Evolutionary conservation across 1,140 invertebrate genomes (phyloP).

Genomic region (Oryctes rhinoceros): DNA sequence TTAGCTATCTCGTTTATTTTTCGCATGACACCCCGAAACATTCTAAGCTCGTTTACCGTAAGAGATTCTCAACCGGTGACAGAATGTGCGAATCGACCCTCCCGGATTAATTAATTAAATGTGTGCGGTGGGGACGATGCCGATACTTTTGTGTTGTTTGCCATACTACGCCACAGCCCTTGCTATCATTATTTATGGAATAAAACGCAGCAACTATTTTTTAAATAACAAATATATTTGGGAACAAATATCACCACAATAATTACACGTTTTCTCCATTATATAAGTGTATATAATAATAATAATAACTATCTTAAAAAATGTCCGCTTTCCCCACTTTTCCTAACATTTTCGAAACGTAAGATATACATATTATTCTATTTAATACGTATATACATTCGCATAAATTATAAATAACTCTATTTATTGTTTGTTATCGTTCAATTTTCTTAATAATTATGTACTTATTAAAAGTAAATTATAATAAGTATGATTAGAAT

Average conservation of each 20-base stretch:
- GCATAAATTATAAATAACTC: background rate
- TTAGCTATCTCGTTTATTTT: too few relatives aligned
- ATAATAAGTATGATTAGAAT: background rate
- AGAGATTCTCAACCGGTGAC: too few relatives aligned
- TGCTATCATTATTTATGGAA: too few relatives aligned
- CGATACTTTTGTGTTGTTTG: too few relatives aligned
- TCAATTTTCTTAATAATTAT: background rate
- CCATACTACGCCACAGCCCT: too few relatives aligned
- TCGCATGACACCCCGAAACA: too few relatives aligned
- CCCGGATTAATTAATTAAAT: too few relatives aligned
- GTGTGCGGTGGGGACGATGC: too few relatives aligned
- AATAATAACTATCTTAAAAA: background rate
- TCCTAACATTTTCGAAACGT: background rate
- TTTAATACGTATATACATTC: background rate
- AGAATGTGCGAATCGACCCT: too few relatives aligned
- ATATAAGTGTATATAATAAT: conserved; percentile 1
- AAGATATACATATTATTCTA: background rate
- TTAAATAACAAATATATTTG: conserved; percentile 37
- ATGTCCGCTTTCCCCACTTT: background rate
- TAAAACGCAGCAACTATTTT: background rate
- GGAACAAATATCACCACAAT: conserved; percentile 31
- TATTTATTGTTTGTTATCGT: conserved; percentile 11
- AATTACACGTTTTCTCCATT: background rate
- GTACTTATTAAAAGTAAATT: background rate
- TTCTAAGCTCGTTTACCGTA: too few relatives aligned